Evolutionary conservation across 35 echinoderm and acorn worm genomes (phyloP), one percentile per base, ranked within the genome.

Genomic region (Chiridota heheva): DNA sequence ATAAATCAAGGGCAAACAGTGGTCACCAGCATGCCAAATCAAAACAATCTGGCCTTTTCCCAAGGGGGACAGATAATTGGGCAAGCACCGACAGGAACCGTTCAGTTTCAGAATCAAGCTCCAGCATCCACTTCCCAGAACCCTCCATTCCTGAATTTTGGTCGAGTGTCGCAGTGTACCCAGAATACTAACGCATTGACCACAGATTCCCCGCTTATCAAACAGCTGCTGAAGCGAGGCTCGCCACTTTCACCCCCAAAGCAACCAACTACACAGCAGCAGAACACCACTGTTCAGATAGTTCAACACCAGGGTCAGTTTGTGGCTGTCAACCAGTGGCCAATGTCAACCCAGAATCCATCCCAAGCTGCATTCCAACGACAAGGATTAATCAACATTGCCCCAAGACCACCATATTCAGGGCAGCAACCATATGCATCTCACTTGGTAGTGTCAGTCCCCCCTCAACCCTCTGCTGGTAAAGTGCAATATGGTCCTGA

Each of bases 171-270:
- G 13, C 48, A 53, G 48, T 49, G 51, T 58, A 60, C 51, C 34
- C n/a, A n/a, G n/a, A n/a, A n/a, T n/a, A n/a, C 69, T 72, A 49
- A 78, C 33, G 62, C 35, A 40, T 47, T 74, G 43, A 44, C 72
- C 44, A 83, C 47, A 28, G 94, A 98, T 35, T 87, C 95, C 18
- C 89, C 95, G 36, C 72, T 98, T 2, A 98, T 98, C n/a, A 98
- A 98, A 53, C 46, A 78, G 66, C 63, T 98, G 13, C 76, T 98
- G 1, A 84, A 98, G 68, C 72, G 80, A 28, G 78, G 82, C 7
- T 62, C 95, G 1, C 59, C 78, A 44, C 49, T 90, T 28, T 86
- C 73, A 26, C 73, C 85, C 13, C 61, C 84, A 26, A 58, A 58
- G 13, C 60, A 0, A 30, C 17, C 24, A 25, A 24, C 69, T 26